These are phyloP conservation scores for Drosophila peninsularis DNA, from an alignment of 2,888 invertebrate genomes.

Conservation along the genomic window DNA sequence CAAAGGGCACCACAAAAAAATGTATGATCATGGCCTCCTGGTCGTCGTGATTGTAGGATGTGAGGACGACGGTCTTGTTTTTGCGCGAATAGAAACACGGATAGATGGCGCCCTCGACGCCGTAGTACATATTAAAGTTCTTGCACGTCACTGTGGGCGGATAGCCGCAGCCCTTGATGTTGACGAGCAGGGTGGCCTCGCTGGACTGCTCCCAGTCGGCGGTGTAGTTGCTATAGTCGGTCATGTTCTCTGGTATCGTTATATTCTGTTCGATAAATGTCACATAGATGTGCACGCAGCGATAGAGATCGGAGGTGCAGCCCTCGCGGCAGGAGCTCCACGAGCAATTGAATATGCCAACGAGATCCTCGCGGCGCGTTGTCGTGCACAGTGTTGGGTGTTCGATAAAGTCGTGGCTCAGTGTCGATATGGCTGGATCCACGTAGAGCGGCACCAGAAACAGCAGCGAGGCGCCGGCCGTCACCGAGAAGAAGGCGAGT, in stretches of 20 bases:
- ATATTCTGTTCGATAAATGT: conserved; percentile 85
- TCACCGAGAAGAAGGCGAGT: conserved; percentile 89
- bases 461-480: conserved; percentile 89
- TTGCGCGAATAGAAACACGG: conserved; percentile 95
- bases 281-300: conserved; percentile 89
- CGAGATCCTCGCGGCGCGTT: conserved; percentile 92
- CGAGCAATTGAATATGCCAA: conserved; percentile 94
- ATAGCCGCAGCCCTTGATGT: conserved; percentile 96
- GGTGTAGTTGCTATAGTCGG: conserved; percentile 83
- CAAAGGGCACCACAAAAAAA: conserved; percentile 93
- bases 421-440: conserved; percentile 94
- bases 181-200: conserved; percentile 89
- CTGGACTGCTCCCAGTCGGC: conserved; percentile 84
- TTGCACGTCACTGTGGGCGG: conserved; percentile 95
- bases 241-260: conserved; percentile 84
- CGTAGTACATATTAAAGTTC: conserved; percentile 90
- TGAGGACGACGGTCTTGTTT: conserved; percentile 92
- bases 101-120: conserved; percentile 90
- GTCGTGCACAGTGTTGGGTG: conserved; percentile 93
- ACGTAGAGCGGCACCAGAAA: conserved; percentile 91
- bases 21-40: conserved; percentile 93
- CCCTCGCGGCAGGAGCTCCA: conserved; percentile 97
- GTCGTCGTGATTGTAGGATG: conserved; percentile 92
- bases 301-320: conserved; percentile 92
- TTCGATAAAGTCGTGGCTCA: conserved; percentile 94